Percentiles rank a stretch among this genome's conserved stretches.
phyloP scores from a whole-genome alignment of 2,797 vertebrate genomes.

The Tiaroga cobitis region DNA sequence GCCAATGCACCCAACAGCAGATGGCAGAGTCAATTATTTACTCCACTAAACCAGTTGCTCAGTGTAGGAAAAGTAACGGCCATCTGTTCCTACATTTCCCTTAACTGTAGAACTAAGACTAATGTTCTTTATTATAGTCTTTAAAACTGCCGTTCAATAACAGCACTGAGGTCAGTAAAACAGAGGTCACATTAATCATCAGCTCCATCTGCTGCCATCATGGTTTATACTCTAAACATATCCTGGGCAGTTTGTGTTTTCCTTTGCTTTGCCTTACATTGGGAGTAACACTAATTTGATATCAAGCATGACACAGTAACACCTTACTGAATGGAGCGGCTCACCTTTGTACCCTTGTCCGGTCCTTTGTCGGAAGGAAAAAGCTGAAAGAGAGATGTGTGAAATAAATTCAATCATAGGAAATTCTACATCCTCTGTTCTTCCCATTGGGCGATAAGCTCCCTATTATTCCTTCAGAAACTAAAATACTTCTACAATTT shows the following conservation, averaged over 20 bases:
- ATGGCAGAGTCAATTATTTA: slow-evolving; percentile 64
- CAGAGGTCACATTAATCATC: not conserved
- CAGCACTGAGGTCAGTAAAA: slow-evolving; percentile 22
- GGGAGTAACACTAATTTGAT: slow-evolving; percentile 4
- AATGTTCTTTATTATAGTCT: slow-evolving; percentile 18
- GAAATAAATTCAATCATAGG: slow-evolving; percentile 67
- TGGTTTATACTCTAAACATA: slow-evolving; percentile 4
- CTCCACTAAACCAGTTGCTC: slow-evolving; percentile 41
- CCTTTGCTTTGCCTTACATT: not conserved
- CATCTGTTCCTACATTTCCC: slow-evolving; percentile 46
- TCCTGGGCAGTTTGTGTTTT: not conserved
- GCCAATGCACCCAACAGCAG: slow-evolving; percentile 55
- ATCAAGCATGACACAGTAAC: slow-evolving; percentile 24
- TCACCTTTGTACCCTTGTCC: slow-evolving; percentile 96
- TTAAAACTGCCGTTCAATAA: not conserved
- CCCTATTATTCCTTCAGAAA: slow-evolving; percentile 23
- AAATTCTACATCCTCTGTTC: slow-evolving; percentile 69
- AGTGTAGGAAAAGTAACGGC: slow-evolving; percentile 37
- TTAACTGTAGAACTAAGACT: slow-evolving; percentile 38
- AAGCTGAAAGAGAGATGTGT: slow-evolving; percentile 79
- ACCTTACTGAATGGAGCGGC: slow-evolving; percentile 22
- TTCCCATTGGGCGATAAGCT: slow-evolving; percentile 12
- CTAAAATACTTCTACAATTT: not conserved
- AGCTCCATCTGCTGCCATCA: slow-evolving; percentile 13
- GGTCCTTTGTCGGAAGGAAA: slow-evolving; percentile 94